A percentile compares a stretch with the other conserved stretches of the same genome.
Evolutionary conservation across 2,113 vertebrate species (phyloP).

Genomic region (Ctenomys sociabilis): DNA sequence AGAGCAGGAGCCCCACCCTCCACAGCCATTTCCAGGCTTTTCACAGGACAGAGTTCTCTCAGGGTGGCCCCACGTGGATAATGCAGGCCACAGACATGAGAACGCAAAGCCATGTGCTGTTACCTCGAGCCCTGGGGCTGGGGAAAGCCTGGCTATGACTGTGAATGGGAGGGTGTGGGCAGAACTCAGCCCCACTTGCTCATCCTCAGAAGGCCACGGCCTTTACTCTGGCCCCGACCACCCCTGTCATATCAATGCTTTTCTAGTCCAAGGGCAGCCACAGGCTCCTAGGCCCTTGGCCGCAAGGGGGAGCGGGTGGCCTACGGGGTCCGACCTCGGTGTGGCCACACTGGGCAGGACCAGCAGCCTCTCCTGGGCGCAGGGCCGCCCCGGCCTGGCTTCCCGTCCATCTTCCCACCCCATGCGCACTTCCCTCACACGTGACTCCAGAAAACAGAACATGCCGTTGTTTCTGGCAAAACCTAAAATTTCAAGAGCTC

Average conservation of each 20-base stretch:
- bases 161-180: not conserved
- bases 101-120: fast-evolving
- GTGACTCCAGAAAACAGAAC: not conserved
- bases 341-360: not conserved
- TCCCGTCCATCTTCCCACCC: not conserved
- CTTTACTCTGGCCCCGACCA: not conserved
- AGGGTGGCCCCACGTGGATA: not conserved
- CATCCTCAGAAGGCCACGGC: not conserved
- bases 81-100: not conserved
- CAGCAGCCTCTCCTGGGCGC: not conserved
- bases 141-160: not conserved
- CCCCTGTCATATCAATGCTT: fast-evolving
- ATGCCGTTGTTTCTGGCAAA: not conserved
- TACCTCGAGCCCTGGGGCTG: fast-evolving
- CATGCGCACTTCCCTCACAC: not conserved
- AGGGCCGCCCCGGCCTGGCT: not conserved
- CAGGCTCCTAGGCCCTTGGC: not conserved
- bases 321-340: not conserved
- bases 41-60: not conserved
- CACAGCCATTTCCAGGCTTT: not conserved
- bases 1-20: not conserved
- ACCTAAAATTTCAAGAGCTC: not conserved
- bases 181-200: not conserved
- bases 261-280: not conserved
- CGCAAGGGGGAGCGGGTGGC: not conserved